A percentile compares a stretch with the other conserved stretches of the same genome.
Evolutionary conservation across 2,888 invertebrate species (phyloP).

Genomic region (Heliconius aoede): DNA sequence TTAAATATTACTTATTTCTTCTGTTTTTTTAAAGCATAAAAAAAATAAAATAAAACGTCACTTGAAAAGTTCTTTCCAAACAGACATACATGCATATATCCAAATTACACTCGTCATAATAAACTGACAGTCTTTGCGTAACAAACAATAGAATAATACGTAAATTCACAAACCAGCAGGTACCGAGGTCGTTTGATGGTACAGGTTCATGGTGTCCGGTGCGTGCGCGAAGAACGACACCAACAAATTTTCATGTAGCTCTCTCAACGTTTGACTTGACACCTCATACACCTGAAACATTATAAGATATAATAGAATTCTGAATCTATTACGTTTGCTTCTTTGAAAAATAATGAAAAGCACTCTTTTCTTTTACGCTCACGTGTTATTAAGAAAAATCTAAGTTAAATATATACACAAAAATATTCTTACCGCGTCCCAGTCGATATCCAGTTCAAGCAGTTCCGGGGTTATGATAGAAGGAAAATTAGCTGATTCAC

Average conservation of each 20-base stretch:
- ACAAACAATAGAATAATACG: not conserved
- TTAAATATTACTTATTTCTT: too few relatives aligned
- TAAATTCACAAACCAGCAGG: conserved; percentile 59
- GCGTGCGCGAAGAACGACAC: conserved; percentile 86
- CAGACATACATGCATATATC: too few relatives aligned
- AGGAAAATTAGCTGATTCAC: conserved; percentile 75
- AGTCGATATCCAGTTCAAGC: conserved; percentile 81
- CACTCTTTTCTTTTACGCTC: too few relatives aligned
- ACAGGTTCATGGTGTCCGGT: conserved; percentile 79
- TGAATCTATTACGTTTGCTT: not conserved
- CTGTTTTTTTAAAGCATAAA: too few relatives aligned
- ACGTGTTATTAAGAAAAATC: too few relatives aligned
- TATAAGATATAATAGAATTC: not conserved
- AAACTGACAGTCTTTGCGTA: too few relatives aligned
- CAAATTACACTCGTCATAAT: too few relatives aligned
- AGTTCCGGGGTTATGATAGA: conserved; percentile 73
- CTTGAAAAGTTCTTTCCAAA: too few relatives aligned
- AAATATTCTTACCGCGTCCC: conserved; percentile 77
- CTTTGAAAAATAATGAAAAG: too few relatives aligned
- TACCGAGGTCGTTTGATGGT: conserved; percentile 69
- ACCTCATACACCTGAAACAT: conserved; percentile 78
- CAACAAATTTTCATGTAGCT: conserved; percentile 85
- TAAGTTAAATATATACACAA: not conserved
- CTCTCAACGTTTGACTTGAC: conserved; percentile 75
- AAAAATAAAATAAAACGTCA: too few relatives aligned